Conservation (phyloP, 2,888 invertebrate species). For the Drosophila macrospina region DNA sequence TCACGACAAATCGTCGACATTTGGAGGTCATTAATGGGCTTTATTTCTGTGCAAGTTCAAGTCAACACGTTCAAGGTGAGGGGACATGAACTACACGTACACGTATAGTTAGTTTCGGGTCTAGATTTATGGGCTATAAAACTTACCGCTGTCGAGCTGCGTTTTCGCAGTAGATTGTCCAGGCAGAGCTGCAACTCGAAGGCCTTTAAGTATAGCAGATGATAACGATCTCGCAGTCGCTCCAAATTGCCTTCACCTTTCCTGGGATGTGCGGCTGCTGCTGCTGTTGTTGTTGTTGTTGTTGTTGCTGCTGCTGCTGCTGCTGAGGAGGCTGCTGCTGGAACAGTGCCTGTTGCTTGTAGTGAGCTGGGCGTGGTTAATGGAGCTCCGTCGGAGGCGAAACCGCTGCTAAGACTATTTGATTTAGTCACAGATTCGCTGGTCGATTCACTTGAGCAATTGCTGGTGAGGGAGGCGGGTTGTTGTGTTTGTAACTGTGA, state of each 20-base stretch:
- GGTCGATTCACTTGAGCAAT: constrained; percentile 77
- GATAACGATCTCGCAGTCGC: constrained; percentile 94
- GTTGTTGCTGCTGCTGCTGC: constrained; percentile 33
- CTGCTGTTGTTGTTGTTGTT: constrained; percentile 26
- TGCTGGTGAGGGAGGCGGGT: constrained; percentile 72
- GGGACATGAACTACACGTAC: not conserved
- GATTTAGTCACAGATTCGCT: constrained; percentile 70
- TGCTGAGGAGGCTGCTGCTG: constrained; percentile 29
- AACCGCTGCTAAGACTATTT: constrained; percentile 73
- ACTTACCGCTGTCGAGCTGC: constrained; percentile 88
- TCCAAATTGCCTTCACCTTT: constrained; percentile 85
- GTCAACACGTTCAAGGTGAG: constrained; percentile 28
- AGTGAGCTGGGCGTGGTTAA: constrained; percentile 34
- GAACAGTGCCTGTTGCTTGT: constrained; percentile 30
- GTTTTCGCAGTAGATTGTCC: constrained; percentile 91
- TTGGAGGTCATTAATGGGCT: constrained; percentile 1
- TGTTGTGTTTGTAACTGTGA: constrained; percentile 56
- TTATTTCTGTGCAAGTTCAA: constrained; percentile 61
- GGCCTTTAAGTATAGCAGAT: constrained; percentile 94
- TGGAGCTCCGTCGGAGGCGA: constrained; percentile 65
- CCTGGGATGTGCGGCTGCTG: constrained; percentile 46
- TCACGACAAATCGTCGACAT: constrained; percentile 11
- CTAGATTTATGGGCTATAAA: not conserved
- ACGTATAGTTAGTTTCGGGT: constrained; percentile 1
- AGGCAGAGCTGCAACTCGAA: constrained; percentile 97